These are phyloP conservation scores for Rana temporaria DNA, from an alignment of 2,113 vertebrate genomes.

Conservation along the genomic window DNA sequence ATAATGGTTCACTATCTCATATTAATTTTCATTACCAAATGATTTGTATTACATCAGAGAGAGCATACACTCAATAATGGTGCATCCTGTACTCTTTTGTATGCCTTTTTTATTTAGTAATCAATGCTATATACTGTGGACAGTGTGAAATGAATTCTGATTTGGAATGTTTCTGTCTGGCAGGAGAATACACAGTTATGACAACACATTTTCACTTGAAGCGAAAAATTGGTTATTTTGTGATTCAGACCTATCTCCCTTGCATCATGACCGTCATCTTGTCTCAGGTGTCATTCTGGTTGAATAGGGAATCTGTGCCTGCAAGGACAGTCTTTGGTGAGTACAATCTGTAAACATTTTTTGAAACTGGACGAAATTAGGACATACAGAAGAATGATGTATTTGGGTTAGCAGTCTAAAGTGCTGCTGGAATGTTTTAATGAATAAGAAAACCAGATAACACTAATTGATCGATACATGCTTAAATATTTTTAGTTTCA, in stretches of 20 bases:
- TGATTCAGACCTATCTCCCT: conserved; percentile 98
- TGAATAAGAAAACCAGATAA: no score
- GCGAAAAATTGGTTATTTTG: conserved; percentile 99
- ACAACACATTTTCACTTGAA: conserved; percentile 98
- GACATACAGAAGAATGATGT: no score
- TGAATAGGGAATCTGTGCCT: conserved; percentile 97
- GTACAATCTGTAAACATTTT: conserved; percentile 60
- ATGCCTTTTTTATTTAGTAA: conserved; percentile 5
- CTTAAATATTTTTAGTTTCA: no score
- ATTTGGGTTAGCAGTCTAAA: no score
- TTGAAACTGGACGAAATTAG: no score
- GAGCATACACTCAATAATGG: not conserved
- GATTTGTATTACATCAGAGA: not conserved
- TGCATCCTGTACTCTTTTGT: not conserved
- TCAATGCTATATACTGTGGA: not conserved
- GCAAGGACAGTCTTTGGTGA: conserved; percentile 97
- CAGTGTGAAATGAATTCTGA: conserved; percentile 23
- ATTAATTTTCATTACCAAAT: no score
- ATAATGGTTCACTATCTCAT: no score
- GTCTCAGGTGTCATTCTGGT: conserved; percentile 98
- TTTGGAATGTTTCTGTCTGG: conserved; percentile 36
- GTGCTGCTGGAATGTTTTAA: no score
- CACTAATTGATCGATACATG: no score
- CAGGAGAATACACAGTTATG: conserved; percentile 99
- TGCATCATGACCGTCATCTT: conserved; percentile 99